Evolutionary conservation across 2,797 vertebrate genomes (phyloP).

Genomic region (Clarias laeviceps): DNA sequence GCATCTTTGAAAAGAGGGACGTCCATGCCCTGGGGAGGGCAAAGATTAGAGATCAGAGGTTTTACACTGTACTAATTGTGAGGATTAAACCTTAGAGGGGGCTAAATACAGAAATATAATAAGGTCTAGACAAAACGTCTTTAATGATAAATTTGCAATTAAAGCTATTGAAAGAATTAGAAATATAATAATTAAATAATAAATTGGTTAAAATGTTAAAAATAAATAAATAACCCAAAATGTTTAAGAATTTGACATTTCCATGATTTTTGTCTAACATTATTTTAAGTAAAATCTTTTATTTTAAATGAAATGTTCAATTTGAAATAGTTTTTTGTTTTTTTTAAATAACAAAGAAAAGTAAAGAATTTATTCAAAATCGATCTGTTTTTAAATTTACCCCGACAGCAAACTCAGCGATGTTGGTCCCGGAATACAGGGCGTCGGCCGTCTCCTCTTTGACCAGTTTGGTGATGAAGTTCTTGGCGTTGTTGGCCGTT

Average conservation of each 20-base stretch:
- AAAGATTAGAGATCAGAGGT: background rate
- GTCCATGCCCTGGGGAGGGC: constrained; percentile 88
- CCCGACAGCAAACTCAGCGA: constrained; percentile 88
- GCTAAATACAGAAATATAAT: background rate
- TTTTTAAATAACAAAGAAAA: too few species aligned
- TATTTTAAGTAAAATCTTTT: too few species aligned
- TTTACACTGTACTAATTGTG: background rate
- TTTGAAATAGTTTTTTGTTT: too few species aligned
- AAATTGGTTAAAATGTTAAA: too few species aligned
- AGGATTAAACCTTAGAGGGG: background rate
- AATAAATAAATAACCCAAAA: too few species aligned
- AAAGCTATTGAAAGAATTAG: too few species aligned
- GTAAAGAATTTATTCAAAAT: too few species aligned
- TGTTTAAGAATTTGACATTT: too few species aligned
- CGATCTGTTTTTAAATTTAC: constrained; percentile 70
- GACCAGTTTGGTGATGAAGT: constrained; percentile 96
- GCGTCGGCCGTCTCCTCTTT: constrained; percentile 88
- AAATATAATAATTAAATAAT: background rate
- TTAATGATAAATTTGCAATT: too few species aligned
- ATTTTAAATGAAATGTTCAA: too few species aligned
- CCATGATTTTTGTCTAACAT: too few species aligned
- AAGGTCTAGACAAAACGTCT: background rate
- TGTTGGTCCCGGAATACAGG: constrained; percentile 77
- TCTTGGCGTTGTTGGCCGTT: constrained; percentile 91
- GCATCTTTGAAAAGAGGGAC: constrained; percentile 84